Evolutionary conservation across 2,888 invertebrate species (phyloP).

Genomic region (Amphipyra berbera): DNA sequence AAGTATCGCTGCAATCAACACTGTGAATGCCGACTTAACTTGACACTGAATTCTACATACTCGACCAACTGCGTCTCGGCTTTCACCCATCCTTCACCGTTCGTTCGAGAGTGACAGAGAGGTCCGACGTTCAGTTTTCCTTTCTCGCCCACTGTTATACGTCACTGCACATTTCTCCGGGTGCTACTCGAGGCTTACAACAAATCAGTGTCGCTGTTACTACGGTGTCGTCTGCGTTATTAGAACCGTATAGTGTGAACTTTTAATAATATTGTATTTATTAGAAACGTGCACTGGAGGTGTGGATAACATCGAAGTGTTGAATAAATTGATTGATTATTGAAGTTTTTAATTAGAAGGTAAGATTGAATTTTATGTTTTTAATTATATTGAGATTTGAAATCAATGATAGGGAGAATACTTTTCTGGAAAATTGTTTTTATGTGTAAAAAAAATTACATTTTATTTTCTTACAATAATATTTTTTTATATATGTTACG

Average conservation of each 20-base stretch:
- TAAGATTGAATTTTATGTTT: slow-evolving; percentile 46
- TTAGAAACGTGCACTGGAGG: slow-evolving; percentile 68
- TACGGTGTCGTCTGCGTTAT: slow-evolving; percentile 81
- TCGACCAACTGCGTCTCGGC: slow-evolving; percentile 80
- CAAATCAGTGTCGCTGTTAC: slow-evolving; percentile 84
- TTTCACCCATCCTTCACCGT: slow-evolving; percentile 75
- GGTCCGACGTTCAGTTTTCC: slow-evolving; percentile 77
- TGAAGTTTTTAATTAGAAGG: slow-evolving; percentile 67
- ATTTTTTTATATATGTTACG: slow-evolving; percentile 1
- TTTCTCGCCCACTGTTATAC: slow-evolving; percentile 80
- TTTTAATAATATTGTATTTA: slow-evolving; percentile 69
- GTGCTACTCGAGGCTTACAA: slow-evolving; percentile 69
- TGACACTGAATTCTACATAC: slow-evolving; percentile 87
- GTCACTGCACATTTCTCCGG: slow-evolving; percentile 86
- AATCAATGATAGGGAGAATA: not conserved
- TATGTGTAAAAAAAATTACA: not conserved
- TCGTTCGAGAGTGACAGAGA: slow-evolving; percentile 74
- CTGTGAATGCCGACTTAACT: slow-evolving; percentile 67
- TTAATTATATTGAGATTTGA: not conserved
- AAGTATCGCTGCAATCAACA: slow-evolving; percentile 37
- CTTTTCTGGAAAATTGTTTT: too few relatives aligned
- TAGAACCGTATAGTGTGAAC: slow-evolving; percentile 71
- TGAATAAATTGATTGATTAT: slow-evolving; percentile 42
- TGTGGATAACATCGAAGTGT: slow-evolving; percentile 47
- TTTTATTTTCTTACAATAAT: not conserved